Base-by-base conservation (phyloP, 2,888 invertebrate genomes). In the Zeuzera pyrina region DNA sequence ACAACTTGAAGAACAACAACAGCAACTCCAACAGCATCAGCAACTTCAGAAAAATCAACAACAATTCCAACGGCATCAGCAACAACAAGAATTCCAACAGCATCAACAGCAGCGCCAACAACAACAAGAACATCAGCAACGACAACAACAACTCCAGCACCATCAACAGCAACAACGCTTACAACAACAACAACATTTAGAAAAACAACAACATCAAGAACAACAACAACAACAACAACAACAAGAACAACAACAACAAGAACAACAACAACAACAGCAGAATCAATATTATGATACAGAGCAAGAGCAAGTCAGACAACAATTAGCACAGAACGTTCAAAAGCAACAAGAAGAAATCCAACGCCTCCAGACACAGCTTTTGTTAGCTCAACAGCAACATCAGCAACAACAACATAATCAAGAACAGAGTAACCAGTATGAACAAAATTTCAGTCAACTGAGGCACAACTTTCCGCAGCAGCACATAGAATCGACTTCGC, bases 301-400 rank as follows among this genome's bases (percentile, higher is more conserved):
- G 46, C 74, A 72, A 48, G 67, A 67, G 51, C 79, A 81, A 65
- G 68, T 73, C 8, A 65, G 74, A 42, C 52, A 62, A 34, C 78
- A 78, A 42, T 51, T 79, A 37, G 79, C 73, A 3, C 72, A 73
- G 49, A 84, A 84, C 43, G 84, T 83, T 3, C 69, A 79, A 52
- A 84, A 85, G 34, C 83, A 84, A 53, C 81, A 84, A 53, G 84
- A 85, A 57, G 84, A 85, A 64, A 81, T 83, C 35, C 74, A 84
- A 53, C 59, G 76, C 11, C 58, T 84, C n/a, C 79, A 84, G 57
- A 47, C 63, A 15, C 81, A 84, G 47, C 41, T 83, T 33, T 47
- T 66, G 8, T 55, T 57, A 29, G 67, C 74, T 16, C 78, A 81
- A 48, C 71, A 81, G 36, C 70, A 78, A 37, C 69, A 70, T 14